These are phyloP conservation scores for Brachionus angularis DNA, from an alignment of 1,140 invertebrate genomes.

Conservation along the genomic window DNA sequence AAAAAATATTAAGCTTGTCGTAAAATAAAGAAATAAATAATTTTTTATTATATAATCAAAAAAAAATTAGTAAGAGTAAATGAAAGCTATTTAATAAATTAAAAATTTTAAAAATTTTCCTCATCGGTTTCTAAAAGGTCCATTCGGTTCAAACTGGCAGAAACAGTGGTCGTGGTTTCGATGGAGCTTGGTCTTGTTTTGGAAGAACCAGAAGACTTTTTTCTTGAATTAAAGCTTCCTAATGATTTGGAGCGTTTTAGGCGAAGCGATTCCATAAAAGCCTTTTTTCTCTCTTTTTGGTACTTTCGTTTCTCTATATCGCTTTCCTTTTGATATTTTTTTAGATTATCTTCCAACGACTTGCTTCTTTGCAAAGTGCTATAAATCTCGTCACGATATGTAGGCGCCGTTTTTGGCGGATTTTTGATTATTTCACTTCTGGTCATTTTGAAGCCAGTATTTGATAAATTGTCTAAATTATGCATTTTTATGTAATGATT, in stretches of 20 bases:
- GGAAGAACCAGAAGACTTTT: no score
- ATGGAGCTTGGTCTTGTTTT: no score
- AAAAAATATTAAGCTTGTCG: no score
- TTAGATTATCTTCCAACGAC: not conserved
- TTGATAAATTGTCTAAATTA: conserved; percentile 6
- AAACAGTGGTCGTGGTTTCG: no score
- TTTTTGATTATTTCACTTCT: conserved; percentile 40
- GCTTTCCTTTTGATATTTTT: not conserved
- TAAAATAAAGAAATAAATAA: no score
- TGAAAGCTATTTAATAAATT: no score
- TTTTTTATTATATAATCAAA: no score
- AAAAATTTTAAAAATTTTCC: no score
- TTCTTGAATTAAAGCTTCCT: no score
- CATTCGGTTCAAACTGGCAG: no score
- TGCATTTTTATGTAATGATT: conserved; percentile 39
- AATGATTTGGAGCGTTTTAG: not conserved
- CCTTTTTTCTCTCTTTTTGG: not conserved
- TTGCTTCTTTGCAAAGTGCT: not conserved
- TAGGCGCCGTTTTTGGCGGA: conserved; percentile 15
- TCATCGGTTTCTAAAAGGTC: no score
- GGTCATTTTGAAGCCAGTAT: conserved; percentile 33
- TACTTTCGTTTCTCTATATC: conserved; percentile 3
- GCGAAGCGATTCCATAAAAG: not conserved
- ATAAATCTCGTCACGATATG: conserved; percentile 19
- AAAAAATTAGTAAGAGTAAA: no score